Evolutionary conservation across 2,888 invertebrate species (phyloP), one percentile per base, ranked within the genome.

Genomic region (Ceraclea dissimilis): DNA sequence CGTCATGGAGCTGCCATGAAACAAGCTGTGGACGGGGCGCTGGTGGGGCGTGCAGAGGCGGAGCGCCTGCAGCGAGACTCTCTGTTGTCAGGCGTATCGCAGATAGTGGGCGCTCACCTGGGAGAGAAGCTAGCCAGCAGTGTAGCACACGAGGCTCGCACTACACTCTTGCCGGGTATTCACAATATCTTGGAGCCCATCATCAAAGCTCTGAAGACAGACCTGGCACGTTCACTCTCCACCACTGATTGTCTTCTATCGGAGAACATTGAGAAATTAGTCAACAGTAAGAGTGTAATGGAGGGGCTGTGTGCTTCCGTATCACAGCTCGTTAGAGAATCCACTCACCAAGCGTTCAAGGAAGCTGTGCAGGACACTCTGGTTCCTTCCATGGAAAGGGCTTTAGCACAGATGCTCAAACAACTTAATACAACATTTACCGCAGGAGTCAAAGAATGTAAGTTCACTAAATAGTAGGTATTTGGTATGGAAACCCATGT

Each of bases 391-490:
- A 89, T 93, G 79, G 94, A 96, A 70, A 86, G 86, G 68, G 84
- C 90, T 54, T 90, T 90, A 64, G 85, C 86, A 66, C 84, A 84
- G 67, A 88, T 97, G 81, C 93, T 95, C 69, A 80, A 84, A 48
- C 95, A 97, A 72, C 80, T 97, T 56, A 93, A 93, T 69, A 88
- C 90, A 51, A 83, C 88, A 17, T 97, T 96, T 73, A 84, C 87
- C 52, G 81, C 81, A 62, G 97, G 97, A 53, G 91, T 94, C 6
- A 87, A 86, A 69, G 94, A 96, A 73, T 93, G 94, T 94, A 18
- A 18, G 19, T 43, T 26, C 10, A 26, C 10, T 26, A 26, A 26
- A 6, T 6, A 6, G 26, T 26, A 26, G 4, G 10, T 26, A 26
- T 26, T 26, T 26, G 26, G n/a, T n/a, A n/a, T 17, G n/a, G n/a